phyloP scores from a whole-genome alignment of 2,797 vertebrate species.

The Falco naumanni region DNA sequence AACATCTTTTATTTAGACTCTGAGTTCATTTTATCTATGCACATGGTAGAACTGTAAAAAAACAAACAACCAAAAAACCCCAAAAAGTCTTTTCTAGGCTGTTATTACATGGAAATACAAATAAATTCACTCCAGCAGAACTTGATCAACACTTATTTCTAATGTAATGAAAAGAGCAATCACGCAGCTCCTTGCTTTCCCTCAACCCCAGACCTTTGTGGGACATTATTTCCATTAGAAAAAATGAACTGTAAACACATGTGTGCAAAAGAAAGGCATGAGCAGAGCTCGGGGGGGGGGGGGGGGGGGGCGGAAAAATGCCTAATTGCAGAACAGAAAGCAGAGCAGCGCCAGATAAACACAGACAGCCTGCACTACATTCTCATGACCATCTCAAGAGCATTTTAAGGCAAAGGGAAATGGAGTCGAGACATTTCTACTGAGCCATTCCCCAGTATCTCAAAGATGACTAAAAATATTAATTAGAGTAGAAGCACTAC shows the following conservation, averaged over 20 bases:
- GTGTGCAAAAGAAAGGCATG: not conserved
- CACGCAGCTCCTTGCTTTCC: not conserved
- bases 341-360: not conserved
- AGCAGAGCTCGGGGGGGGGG: not conserved
- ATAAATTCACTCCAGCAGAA: not conserved
- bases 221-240: not conserved
- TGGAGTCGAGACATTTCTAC: not conserved
- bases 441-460: not conserved
- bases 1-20: not conserved
- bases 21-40: not conserved
- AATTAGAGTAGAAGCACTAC: not conserved
- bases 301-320: no score
- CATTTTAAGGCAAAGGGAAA: not conserved
- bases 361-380: fast-evolving
- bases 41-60: not conserved
- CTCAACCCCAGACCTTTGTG: not conserved
- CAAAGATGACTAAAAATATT: not conserved
- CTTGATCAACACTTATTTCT: not conserved
- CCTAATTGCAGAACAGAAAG: slow-evolving; percentile 20
- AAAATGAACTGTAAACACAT: not conserved
- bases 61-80: no score
- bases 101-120: not conserved
- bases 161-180: not conserved
- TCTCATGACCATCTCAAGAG: not conserved
- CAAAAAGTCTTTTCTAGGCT: not conserved